Conservation (phyloP, 1,140 invertebrate species). For the Formica selysi region DNA sequence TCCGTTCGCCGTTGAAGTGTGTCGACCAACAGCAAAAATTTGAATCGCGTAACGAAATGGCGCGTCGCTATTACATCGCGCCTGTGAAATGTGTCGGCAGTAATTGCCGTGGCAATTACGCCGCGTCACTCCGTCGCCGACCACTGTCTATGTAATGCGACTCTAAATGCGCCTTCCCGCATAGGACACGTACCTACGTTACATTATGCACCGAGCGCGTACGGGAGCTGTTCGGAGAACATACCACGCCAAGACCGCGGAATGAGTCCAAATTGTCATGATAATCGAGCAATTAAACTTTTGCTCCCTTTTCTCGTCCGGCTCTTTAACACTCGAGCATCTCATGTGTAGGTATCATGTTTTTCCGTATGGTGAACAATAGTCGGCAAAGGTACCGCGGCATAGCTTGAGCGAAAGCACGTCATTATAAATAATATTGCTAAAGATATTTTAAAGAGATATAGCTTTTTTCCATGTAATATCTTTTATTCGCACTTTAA, state of each 20-base stretch:
- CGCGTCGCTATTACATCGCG: constrained; percentile 53
- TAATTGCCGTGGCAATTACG: constrained; percentile 76
- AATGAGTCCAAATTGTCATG: constrained; percentile 52
- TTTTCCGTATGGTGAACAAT: background rate
- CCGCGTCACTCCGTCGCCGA: constrained; percentile 67
- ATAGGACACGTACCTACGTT: constrained; percentile 12
- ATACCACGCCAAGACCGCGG: constrained; percentile 37
- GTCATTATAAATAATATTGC: background rate
- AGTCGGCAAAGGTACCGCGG: background rate
- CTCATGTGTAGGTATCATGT: background rate
- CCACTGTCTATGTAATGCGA: constrained; percentile 71
- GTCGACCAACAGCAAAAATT: constrained; percentile 62
- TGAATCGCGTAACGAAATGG: constrained; percentile 46
- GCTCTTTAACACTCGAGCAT: constrained; percentile 22
- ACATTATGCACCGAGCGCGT: constrained; percentile 41
- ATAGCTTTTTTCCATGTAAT: background rate
- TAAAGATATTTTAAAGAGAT: background rate
- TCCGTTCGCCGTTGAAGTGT: constrained; percentile 57
- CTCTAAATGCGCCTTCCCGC: constrained; percentile 69
- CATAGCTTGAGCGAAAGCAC: background rate
- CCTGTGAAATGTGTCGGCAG: constrained; percentile 74
- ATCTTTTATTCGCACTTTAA: background rate
- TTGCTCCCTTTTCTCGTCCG: background rate
- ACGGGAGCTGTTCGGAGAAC: background rate
- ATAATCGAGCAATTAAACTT: constrained; percentile 55